Conservation (phyloP, 2,113 vertebrate species). For the Urocitellus parryii region DNA sequence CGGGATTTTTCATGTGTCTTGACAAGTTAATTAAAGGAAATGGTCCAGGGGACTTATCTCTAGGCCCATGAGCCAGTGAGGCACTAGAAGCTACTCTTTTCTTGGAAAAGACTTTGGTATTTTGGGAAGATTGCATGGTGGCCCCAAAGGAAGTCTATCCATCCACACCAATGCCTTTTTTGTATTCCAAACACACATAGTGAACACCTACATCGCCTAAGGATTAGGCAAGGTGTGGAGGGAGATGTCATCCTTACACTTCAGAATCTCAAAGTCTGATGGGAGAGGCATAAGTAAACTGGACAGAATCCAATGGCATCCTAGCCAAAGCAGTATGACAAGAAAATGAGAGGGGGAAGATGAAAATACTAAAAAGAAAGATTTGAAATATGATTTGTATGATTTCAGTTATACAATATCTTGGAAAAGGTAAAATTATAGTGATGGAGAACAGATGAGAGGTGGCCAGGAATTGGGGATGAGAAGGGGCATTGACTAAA, state of each 20-base stretch:
- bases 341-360: conserved; percentile 28
- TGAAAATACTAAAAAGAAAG: not conserved
- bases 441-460: not conserved
- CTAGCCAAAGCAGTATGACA: conserved; percentile 72
- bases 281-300: not conserved
- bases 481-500: not conserved
- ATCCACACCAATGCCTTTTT: not conserved
- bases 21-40: conserved; percentile 73
- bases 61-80: not conserved
- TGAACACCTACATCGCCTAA: not conserved
- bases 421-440: conserved; percentile 45
- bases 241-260: not conserved
- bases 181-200: not conserved
- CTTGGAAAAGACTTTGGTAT: not conserved
- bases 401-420: not conserved
- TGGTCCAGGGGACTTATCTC: conserved; percentile 30
- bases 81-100: not conserved
- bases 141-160: not conserved
- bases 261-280: conserved; percentile 24
- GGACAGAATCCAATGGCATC: not conserved
- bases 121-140: not conserved
- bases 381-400: not conserved
- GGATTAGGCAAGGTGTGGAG: not conserved
- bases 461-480: not conserved
- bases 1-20: conserved; percentile 59